A percentile compares a stretch with the other conserved stretches of the same genome.
These are phyloP conservation scores for Hydropotes inermis DNA, from an alignment of 2,113 vertebrate genomes.

Conservation along the genomic window DNA sequence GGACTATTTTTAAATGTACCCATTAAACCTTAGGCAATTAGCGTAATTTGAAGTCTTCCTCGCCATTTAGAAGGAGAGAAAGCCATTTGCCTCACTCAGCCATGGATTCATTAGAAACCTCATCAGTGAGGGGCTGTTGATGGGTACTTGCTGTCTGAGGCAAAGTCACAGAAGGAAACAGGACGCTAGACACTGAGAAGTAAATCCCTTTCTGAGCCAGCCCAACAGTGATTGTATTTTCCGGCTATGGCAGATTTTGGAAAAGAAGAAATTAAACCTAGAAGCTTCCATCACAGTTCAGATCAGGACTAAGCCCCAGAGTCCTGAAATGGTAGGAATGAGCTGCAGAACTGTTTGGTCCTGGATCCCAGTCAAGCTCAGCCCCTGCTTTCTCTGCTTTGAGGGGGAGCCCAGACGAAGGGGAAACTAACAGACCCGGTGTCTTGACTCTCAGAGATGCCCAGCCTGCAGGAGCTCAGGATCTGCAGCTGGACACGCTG, in stretches of 20 bases:
- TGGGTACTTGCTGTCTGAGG: neutral
- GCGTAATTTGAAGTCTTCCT: neutral
- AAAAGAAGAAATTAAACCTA: neutral
- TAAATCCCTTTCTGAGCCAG: constrained; percentile 9
- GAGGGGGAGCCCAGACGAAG: neutral
- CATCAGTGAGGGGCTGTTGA: neutral
- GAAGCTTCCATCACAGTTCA: neutral
- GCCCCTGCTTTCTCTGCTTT: neutral
- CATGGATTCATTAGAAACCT: neutral
- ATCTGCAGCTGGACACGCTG: neutral
- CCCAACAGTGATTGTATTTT: neutral
- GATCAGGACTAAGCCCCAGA: neutral
- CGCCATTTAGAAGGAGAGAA: neutral
- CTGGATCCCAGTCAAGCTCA: neutral
- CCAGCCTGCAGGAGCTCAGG: neutral
- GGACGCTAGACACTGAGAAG: neutral
- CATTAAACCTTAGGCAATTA: neutral
- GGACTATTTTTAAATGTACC: neutral
- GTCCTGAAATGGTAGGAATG: neutral
- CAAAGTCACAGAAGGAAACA: neutral
- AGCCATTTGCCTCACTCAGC: neutral
- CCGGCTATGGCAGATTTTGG: no score
- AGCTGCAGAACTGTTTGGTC: neutral
- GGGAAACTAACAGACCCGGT: neutral
- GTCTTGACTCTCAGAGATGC: neutral